phyloP scores from a whole-genome alignment of 2,888 invertebrate species.

The Theretra japonica region DNA sequence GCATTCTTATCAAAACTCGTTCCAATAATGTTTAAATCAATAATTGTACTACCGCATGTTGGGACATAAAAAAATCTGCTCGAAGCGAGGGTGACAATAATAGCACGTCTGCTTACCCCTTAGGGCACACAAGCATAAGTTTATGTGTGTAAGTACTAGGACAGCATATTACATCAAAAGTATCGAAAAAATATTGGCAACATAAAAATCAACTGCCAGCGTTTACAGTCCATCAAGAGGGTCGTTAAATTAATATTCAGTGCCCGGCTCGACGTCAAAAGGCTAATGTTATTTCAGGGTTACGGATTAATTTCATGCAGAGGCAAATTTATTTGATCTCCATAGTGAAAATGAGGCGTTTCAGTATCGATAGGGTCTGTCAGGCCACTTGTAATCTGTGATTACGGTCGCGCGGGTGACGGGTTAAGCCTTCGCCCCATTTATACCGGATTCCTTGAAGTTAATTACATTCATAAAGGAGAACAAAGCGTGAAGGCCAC shows the following conservation, averaged over 20 bases:
- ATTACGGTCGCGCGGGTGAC: slow-evolving; percentile 42
- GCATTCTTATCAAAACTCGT: too few species aligned
- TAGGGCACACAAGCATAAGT: too few species aligned
- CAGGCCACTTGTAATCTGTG: slow-evolving; percentile 44
- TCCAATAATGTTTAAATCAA: too few species aligned
- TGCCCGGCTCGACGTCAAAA: slow-evolving; percentile 3
- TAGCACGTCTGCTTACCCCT: too few species aligned
- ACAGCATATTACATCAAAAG: background rate
- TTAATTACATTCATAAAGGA: slow-evolving; percentile 52
- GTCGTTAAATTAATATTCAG: slow-evolving; percentile 21
- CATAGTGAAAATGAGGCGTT: slow-evolving; percentile 29
- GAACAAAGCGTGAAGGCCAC: slow-evolving; percentile 26
- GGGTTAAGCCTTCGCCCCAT: slow-evolving; percentile 48
- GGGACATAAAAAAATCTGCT: too few species aligned
- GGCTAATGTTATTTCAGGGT: slow-evolving; percentile 19
- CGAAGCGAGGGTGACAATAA: too few species aligned
- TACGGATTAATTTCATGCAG: slow-evolving; percentile 24
- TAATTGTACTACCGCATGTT: too few species aligned
- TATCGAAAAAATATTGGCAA: background rate
- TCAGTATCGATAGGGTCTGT: slow-evolving; percentile 38
- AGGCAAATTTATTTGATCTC: slow-evolving; percentile 29
- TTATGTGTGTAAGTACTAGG: too few species aligned
- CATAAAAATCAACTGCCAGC: background rate
- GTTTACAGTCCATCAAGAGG: slow-evolving; percentile 7
- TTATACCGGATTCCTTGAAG: slow-evolving; percentile 54